Base-by-base conservation (phyloP, 2,888 invertebrate genomes). In the Mesoligia furuncula region DNA sequence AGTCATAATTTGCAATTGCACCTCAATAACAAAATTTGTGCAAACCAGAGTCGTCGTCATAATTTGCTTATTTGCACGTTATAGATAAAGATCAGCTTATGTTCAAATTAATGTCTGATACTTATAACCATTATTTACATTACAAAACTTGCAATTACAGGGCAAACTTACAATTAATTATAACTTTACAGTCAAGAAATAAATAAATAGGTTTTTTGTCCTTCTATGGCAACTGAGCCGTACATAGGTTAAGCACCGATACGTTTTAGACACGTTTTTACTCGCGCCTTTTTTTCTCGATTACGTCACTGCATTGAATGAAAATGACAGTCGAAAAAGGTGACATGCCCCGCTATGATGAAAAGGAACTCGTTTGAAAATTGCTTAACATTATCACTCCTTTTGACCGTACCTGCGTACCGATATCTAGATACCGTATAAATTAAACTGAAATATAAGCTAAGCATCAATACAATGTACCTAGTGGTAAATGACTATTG, bases 401-500 rank as follows among this genome's bases (percentile, higher is more conserved):
- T 69, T 59, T 27, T 36, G 54, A 36, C n/a, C 31, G 9, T 36
- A 48, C 9, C 31, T 68, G 68, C 20, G 42, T 39, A 31, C 31
- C 31, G n/a, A n/a, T n/a, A n/a, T n/a, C 31, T 31, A 31, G 31
- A 3, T 31, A 31, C n/a, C n/a, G 31, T 31, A 31, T 31, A 42
- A 74, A 57, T 20, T 74, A 74, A 75, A 75, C 65, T 74, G 74
- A 77, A 80, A 79, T 81, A 69, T 75, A 77, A 71, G 72, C 78
- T 75, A 77, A 71, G 72, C 78, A 84, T 75, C 68, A 73, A 85
- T 82, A 76, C 81, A 84, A 80, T 87, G 88, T 82, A n/a, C n/a
- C n/a, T n/a, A 87, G 86, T 84, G 86, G 91, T 90, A 90, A 90
- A 87, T 89, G 91, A 87, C 90, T 89, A 92, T 93, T 93, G 92